A percentile compares a stretch with the other conserved stretches of the same genome.
These are phyloP conservation scores for Rutilus rutilus DNA, from an alignment of 2,113 vertebrate species.

Conservation along the genomic window DNA sequence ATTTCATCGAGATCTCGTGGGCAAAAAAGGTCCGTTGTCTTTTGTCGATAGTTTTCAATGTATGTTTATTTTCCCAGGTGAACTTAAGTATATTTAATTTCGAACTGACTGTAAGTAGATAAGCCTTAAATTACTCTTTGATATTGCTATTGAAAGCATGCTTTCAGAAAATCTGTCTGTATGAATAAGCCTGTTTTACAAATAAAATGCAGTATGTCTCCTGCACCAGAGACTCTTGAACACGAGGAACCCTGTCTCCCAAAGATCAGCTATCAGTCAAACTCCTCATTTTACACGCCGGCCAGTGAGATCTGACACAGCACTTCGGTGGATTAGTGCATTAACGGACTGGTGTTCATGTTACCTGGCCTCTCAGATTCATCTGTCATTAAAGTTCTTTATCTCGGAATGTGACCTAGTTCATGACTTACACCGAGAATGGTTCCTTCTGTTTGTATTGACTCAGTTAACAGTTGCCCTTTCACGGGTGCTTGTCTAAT, in stretches of 20 bases:
- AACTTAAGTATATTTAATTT: not conserved
- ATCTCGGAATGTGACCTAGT: slow-evolving; percentile 21
- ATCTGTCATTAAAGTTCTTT: slow-evolving; percentile 37
- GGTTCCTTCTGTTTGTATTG: slow-evolving; percentile 6
- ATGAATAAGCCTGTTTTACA: not conserved
- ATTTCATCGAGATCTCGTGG: too few species aligned
- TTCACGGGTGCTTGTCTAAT: not conserved
- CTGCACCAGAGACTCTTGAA: not conserved
- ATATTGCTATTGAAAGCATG: not conserved
- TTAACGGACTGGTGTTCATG: slow-evolving; percentile 48
- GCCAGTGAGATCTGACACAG: slow-evolving; percentile 56
- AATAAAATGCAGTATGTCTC: not conserved
- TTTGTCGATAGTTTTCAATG: too few species aligned
- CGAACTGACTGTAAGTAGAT: not conserved
- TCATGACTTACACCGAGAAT: slow-evolving; percentile 39
- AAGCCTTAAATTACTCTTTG: slow-evolving; percentile 3
- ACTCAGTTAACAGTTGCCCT: slow-evolving; percentile 14
- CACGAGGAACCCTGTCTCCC: slow-evolving; percentile 29
- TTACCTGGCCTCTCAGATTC: slow-evolving; percentile 42
- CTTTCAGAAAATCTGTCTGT: not conserved
- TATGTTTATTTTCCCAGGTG: not conserved
- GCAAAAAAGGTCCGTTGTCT: too few species aligned
- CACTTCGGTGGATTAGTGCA: slow-evolving; percentile 61
- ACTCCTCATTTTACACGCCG: slow-evolving; percentile 67
- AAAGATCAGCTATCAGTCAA: slow-evolving; percentile 51